A percentile compares a stretch with the other conserved stretches of the same genome.
These are phyloP conservation scores for Engystomops pustulosus DNA, from an alignment of 2,113 vertebrate species.

Conservation along the genomic window DNA sequence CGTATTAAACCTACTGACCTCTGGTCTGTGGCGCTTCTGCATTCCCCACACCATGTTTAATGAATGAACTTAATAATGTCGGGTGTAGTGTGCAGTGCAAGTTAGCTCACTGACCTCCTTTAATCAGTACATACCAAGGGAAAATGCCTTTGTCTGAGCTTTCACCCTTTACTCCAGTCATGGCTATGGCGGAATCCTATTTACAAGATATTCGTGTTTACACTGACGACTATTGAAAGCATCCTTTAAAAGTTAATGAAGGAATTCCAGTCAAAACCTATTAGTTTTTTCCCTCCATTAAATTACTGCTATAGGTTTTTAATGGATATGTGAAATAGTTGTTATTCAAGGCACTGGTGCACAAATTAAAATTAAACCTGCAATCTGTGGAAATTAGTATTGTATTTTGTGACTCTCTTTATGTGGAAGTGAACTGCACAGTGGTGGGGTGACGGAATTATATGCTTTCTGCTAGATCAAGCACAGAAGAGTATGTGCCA, in stretches of 20 bases:
- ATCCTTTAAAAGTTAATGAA: conserved; percentile 77
- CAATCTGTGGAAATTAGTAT: conserved; percentile 71
- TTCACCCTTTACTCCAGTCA: conserved; percentile 32
- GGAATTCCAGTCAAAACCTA: conserved; percentile 70
- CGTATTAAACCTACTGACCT: conserved; percentile 55
- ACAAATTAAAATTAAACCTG: conserved; percentile 74
- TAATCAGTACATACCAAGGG: conserved; percentile 60
- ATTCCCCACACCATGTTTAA: conserved; percentile 61
- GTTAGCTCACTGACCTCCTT: conserved; percentile 58
- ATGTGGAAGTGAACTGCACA: conserved; percentile 14
- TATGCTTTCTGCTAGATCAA: neutral
- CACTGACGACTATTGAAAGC: conserved; percentile 64
- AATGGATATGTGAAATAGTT: conserved; percentile 76
- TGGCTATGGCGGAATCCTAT: conserved; percentile 55
- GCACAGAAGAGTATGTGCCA: too few species aligned
- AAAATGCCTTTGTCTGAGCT: conserved; percentile 54
- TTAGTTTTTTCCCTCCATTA: conserved; percentile 74
- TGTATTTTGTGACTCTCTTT: conserved; percentile 69
- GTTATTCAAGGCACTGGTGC: conserved; percentile 76
- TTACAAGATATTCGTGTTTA: conserved; percentile 62
- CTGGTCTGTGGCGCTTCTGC: conserved; percentile 49
- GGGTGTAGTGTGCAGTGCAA: conserved; percentile 52
- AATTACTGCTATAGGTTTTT: conserved; percentile 74
- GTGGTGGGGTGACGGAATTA: neutral
- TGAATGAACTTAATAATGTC: conserved; percentile 61